Evolutionary conservation across 2,888 invertebrate genomes (phyloP).

Genomic region (Cremastinae sp.): DNA sequence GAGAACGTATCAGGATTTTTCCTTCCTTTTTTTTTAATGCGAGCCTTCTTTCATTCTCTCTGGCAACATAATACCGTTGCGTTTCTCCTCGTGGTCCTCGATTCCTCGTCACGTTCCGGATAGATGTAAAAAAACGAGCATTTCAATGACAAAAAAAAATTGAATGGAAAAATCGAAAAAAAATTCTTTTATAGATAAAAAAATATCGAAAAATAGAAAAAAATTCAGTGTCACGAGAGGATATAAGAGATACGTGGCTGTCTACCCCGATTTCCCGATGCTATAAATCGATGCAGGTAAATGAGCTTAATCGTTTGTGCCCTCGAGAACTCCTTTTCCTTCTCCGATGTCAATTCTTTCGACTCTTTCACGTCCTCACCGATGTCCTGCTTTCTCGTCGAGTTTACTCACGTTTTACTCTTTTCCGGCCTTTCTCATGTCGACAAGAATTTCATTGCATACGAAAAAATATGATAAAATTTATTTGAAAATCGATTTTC

Average conservation of each 20-base stretch:
- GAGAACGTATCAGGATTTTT: background rate
- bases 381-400: constrained; percentile 70
- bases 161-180: constrained; percentile 5
- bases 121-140: constrained; percentile 1
- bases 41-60: background rate
- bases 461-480: too few species aligned
- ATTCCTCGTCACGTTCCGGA: constrained; percentile 1
- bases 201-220: constrained; percentile 28
- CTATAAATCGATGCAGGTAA: constrained; percentile 72
- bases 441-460: too few species aligned
- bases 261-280: constrained; percentile 62
- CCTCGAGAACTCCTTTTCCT: constrained; percentile 55
- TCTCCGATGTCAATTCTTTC: constrained; percentile 12
- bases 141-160: constrained; percentile 24
- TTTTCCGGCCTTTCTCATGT: constrained; percentile 20
- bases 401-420: constrained; percentile 65
- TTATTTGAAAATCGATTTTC: too few species aligned
- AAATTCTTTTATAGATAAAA: background rate
- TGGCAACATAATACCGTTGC: constrained; percentile 27
- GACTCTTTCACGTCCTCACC: constrained; percentile 26
- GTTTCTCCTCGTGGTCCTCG: constrained; percentile 1
- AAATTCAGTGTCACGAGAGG: too few species aligned
- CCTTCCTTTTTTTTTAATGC: background rate
- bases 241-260: constrained; percentile 20
- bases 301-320: constrained; percentile 67